These are phyloP conservation scores for Capreolus pygargus DNA, from an alignment of 2,113 vertebrate species.

Conservation along the genomic window DNA sequence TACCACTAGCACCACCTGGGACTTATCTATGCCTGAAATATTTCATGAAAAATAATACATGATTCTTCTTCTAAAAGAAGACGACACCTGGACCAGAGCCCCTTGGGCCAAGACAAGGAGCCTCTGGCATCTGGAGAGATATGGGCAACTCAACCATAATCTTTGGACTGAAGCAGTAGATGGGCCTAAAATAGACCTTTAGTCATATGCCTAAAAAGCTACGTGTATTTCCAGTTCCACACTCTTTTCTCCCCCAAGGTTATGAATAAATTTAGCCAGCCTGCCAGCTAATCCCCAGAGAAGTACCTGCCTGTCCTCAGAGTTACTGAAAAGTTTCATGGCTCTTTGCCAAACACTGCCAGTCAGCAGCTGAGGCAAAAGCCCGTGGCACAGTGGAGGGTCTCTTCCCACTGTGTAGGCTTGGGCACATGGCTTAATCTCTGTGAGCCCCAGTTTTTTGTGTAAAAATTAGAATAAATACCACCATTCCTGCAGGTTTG, in stretches of 20 bases:
- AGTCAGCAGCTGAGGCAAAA: constrained; percentile 74
- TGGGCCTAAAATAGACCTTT: background rate
- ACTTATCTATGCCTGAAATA: background rate
- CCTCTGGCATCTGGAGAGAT: background rate
- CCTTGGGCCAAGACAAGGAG: background rate
- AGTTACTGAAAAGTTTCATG: constrained; percentile 79
- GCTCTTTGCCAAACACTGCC: constrained; percentile 75
- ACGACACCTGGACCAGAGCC: background rate
- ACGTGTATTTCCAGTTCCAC: constrained; percentile 75
- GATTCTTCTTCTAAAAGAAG: background rate
- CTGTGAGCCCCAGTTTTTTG: background rate
- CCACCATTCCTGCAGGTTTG: background rate
- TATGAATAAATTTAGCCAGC: constrained; percentile 74
- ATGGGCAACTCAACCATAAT: background rate
- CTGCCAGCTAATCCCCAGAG: constrained; percentile 63
- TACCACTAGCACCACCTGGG: background rate
- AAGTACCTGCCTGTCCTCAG: constrained; percentile 71
- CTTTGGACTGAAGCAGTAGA: background rate
- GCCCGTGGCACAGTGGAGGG: constrained; percentile 51
- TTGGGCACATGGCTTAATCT: background rate
- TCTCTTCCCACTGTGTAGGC: background rate
- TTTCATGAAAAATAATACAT: background rate
- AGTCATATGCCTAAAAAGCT: constrained; percentile 34
- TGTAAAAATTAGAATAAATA: constrained; percentile 14
- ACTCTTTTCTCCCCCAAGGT: constrained; percentile 51